phyloP scores from a whole-genome alignment of 1,140 invertebrate species.

The Drosophila nikananu region DNA sequence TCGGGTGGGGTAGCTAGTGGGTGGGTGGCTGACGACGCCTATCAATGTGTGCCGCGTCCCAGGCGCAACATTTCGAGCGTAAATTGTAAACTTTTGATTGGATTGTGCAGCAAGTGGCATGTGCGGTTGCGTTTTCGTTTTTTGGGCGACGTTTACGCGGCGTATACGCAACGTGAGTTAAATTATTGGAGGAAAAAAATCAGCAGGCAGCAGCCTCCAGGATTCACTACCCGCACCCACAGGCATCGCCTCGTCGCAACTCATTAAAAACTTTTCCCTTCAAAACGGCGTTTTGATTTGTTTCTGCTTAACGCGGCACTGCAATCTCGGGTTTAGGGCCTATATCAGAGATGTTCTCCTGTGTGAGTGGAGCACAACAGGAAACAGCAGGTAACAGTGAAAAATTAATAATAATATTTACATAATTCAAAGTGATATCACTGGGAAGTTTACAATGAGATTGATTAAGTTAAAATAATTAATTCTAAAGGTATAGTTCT shows the following conservation, averaged over 20 bases:
- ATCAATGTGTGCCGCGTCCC: conserved; percentile 60
- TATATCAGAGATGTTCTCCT: conserved; percentile 13
- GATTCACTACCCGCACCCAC: conserved; percentile 3
- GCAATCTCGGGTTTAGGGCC: conserved; percentile 21
- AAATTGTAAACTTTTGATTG: conserved; percentile 83
- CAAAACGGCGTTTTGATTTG: conserved; percentile 67
- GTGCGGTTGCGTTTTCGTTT: conserved; percentile 55
- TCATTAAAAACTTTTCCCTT: conserved; percentile 77
- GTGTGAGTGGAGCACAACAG: background rate
- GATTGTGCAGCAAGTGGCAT: conserved; percentile 76
- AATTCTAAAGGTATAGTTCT: too few species aligned
- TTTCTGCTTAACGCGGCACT: conserved; percentile 29
- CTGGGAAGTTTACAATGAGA: background rate
- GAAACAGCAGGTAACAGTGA: background rate
- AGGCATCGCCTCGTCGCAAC: conserved; percentile 50
- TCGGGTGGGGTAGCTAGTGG: background rate
- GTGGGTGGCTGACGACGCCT: conserved; percentile 40
- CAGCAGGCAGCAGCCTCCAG: conserved; percentile 8
- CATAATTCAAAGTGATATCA: conserved; percentile 6
- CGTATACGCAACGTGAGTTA: conserved; percentile 71
- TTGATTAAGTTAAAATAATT: too few species aligned
- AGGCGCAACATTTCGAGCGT: conserved; percentile 74
- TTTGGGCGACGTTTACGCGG: conserved; percentile 40
- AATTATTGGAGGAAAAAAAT: conserved; percentile 66
- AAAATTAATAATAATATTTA: conserved; percentile 27